Evolutionary conservation across 1,140 invertebrate species (phyloP).

Genomic region (Drosophila parvula): DNA sequence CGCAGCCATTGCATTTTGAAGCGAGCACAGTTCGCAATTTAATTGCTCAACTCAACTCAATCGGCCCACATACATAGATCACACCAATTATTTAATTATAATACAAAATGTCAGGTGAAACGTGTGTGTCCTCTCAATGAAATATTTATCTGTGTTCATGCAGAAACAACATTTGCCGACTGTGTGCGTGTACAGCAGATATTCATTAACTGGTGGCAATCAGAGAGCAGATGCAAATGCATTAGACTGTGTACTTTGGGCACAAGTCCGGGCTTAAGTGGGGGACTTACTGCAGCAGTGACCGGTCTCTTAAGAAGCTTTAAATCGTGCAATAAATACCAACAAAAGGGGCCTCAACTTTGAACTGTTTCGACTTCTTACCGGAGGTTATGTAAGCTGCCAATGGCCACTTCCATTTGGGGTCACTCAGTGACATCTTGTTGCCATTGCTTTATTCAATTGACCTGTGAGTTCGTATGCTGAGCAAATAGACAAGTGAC

Average conservation of each 20-base stretch:
- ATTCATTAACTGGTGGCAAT: conserved; percentile 45
- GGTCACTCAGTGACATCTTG: conserved; percentile 21
- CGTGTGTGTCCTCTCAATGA: conserved; percentile 51
- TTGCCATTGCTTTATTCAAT: conserved; percentile 7
- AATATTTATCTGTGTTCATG: conserved; percentile 49
- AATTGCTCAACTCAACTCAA: conserved; percentile 69
- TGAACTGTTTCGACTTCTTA: conserved; percentile 32
- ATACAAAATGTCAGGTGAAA: conserved; percentile 56
- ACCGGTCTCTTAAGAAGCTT: conserved; percentile 27
- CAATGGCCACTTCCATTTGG: conserved; percentile 12
- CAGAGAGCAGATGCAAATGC: conserved; percentile 23
- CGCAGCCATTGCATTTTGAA: conserved; percentile 37
- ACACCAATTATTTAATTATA: conserved; percentile 80
- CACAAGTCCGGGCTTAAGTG: conserved; percentile 14
- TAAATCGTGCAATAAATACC: conserved; percentile 22
- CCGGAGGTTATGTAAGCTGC: conserved; percentile 17
- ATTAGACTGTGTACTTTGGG: conserved; percentile 2
- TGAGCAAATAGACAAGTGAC: neutral
- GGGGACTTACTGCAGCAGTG: conserved; percentile 18
- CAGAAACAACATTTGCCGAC: conserved; percentile 10
- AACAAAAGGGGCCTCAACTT: conserved; percentile 19
- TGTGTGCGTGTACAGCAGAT: conserved; percentile 14
- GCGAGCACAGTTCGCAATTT: conserved; percentile 53
- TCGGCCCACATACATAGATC: conserved; percentile 67
- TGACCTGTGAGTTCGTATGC: conserved; percentile 4